Evolutionary conservation across 2,797 vertebrate species (phyloP).

Genomic region (Hirundo rustica): DNA sequence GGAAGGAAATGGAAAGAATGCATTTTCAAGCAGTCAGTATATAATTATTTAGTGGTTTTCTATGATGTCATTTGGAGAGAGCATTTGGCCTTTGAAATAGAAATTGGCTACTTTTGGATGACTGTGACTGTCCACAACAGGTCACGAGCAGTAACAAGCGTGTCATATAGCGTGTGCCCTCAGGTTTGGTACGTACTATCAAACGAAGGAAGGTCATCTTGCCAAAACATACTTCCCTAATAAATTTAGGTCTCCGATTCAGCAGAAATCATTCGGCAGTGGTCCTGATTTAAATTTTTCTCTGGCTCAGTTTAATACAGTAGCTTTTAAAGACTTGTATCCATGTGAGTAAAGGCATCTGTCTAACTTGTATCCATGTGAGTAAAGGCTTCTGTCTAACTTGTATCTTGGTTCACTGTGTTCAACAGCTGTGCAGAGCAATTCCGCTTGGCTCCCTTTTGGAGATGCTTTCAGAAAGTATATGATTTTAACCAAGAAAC

Average conservation of each 20-base stretch:
- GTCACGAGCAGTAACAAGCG: neutral
- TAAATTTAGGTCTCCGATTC: neutral
- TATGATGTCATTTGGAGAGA: neutral
- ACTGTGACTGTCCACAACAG: neutral
- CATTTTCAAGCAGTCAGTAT: neutral
- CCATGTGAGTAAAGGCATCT: neutral
- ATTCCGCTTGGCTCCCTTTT: neutral
- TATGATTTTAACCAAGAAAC: neutral
- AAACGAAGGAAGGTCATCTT: neutral
- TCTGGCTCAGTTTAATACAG: neutral
- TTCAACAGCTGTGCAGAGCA: neutral
- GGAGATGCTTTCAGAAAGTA: neutral
- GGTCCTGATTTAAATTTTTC: neutral
- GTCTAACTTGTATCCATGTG: neutral
- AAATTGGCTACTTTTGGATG: neutral
- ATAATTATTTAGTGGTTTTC: neutral
- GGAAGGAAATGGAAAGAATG: neutral
- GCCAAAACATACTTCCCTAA: neutral
- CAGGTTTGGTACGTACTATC: neutral
- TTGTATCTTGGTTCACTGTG: neutral
- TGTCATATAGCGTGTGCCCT: neutral
- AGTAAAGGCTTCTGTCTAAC: neutral
- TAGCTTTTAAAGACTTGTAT: neutral
- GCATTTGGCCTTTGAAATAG: neutral
- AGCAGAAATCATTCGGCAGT: neutral